phyloP scores from a whole-genome alignment of 2,113 vertebrate species.

The Pampusana beccarii region DNA sequence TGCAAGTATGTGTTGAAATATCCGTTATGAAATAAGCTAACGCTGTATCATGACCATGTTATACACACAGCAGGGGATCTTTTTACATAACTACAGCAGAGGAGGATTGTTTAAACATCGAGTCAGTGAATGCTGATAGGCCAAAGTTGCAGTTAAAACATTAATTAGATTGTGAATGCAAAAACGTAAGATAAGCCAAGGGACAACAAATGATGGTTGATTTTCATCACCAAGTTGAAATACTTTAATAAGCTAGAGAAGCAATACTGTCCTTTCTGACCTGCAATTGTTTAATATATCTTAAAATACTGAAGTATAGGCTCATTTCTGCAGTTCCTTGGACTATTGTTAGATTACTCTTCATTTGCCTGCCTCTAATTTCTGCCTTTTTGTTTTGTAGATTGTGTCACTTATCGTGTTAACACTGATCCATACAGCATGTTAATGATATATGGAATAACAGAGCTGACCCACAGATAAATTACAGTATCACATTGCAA shows the following conservation, averaged over 20 bases:
- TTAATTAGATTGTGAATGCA: not conserved
- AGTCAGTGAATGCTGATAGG: not conserved
- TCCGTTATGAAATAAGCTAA: not conserved
- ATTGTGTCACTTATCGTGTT: not conserved
- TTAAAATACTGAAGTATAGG: not conserved
- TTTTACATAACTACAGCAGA: not conserved
- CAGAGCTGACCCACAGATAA: not conserved
- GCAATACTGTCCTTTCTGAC: not conserved
- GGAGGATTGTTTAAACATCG: not conserved
- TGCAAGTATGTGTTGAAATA: not conserved
- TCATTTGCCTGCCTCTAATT: not conserved
- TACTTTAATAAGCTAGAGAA: not conserved
- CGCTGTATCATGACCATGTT: fast-evolving
- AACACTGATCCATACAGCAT: not conserved
- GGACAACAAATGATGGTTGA: not conserved
- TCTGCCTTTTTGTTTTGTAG: not conserved
- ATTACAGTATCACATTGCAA: not conserved
- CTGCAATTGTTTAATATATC: not conserved
- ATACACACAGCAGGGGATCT: not conserved
- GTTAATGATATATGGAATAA: not conserved
- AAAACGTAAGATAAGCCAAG: not conserved
- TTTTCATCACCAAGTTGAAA: not conserved
- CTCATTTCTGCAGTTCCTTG: not conserved
- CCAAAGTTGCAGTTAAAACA: not conserved
- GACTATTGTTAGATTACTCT: not conserved